Percentiles rank a stretch among this genome's conserved stretches.
Conservation (phyloP, 1,140 invertebrate genomes). For the Papilio aristodemus region DNA sequence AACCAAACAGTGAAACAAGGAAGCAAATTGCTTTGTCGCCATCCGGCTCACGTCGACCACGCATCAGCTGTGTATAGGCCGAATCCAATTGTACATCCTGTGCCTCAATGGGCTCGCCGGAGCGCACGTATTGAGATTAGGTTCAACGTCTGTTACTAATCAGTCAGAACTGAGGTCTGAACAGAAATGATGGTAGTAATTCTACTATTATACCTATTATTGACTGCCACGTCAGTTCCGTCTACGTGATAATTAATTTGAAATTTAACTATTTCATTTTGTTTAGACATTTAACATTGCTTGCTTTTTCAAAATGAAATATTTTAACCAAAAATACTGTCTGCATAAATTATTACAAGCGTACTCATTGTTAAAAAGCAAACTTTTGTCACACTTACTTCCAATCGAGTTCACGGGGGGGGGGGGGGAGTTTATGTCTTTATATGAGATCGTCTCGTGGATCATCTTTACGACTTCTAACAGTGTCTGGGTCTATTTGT, state of each 20-base stretch:
- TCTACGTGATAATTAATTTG: no score
- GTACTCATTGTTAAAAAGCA: slow-evolving; percentile 33
- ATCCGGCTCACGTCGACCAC: neutral
- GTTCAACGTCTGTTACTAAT: neutral
- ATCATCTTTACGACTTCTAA: slow-evolving; percentile 61
- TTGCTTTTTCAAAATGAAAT: no score
- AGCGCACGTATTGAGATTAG: slow-evolving; percentile 9
- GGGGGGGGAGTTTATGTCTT: slow-evolving; percentile 57
- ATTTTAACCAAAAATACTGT: neutral
- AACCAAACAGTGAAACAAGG: neutral
- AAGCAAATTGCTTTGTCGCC: slow-evolving; percentile 8
- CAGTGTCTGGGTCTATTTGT: slow-evolving; percentile 35
- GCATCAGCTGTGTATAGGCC: neutral
- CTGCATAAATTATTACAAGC: no score
- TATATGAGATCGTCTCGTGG: slow-evolving; percentile 60
- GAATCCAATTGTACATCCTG: neutral
- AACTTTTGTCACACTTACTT: slow-evolving; percentile 65
- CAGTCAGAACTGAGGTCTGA: neutral
- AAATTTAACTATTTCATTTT: no score
- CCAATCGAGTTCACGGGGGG: slow-evolving; percentile 50
- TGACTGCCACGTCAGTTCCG: no score
- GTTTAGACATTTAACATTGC: no score
- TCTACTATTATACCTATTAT: neutral
- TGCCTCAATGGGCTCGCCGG: neutral
- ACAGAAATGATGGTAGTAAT: neutral